Base-by-base conservation (phyloP, 1,140 invertebrate genomes). In the Battus philenor region DNA sequence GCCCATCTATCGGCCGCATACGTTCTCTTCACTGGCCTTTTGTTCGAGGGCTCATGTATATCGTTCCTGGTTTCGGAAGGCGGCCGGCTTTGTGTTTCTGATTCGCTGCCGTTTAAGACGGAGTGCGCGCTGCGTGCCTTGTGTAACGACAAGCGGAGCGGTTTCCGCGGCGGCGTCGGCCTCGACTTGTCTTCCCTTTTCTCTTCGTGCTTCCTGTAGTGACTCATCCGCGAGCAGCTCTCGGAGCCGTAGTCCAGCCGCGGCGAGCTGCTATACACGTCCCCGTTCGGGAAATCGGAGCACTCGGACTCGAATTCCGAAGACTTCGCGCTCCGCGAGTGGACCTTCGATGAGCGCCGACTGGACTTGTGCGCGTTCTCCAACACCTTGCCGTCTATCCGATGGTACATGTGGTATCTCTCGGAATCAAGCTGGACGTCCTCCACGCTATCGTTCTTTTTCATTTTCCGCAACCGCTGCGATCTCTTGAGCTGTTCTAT, bases 151-250 rank as follows among this genome's bases (percentile, higher is more conserved):
- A 96, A 72, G 2, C 94, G 85, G 0, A 95, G 62, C 0, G 94
- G 95, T 68, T 96, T 96, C 61, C 94, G 92, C 9, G 94, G 94
- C 2, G 94, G 94, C 9, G 90, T 90, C 2, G 94, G 93, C 17
- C 91, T 81, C 1, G 86, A 86, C 58, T 76, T 88, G 1, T 87
- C 61, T 1, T 77, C 69, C 12, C 70, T 56, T 22, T 56, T 49
- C 4, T 80, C 69, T 1, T 82, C 71, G 22, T 80, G 66, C 59
- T 88, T 88, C 30, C 79, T 83, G 51, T 86, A 86, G 43, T 86
- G 79, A 36, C 85, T 78, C 39, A 77, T 50, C 11, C 85, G 57
- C 1, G 78, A 84, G 30, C 81, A 74, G 12, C 83, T 86, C 59
- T 91, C 90, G 0, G 89, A 90, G 0, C 86, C 86, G 50, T 89